A percentile compares a stretch with the other conserved stretches of the same genome.
Conservation (phyloP, 2,797 vertebrate genomes). For the Melanotaenia pygmaea region DNA sequence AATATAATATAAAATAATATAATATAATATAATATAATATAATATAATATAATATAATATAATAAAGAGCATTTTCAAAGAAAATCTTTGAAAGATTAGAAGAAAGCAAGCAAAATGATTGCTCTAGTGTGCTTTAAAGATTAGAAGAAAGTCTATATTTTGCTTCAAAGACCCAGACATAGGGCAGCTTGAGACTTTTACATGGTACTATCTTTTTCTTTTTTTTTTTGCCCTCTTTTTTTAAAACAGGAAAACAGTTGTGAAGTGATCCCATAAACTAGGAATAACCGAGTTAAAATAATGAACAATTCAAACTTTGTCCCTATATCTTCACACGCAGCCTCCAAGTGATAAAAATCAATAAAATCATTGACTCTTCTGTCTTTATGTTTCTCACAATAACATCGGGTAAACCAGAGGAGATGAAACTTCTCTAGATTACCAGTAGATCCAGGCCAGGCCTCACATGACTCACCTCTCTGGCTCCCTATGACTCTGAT, state of each 20-base stretch:
- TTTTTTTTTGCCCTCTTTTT: too few species aligned
- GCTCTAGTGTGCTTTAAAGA: too few species aligned
- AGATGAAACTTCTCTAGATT: slow-evolving; percentile 52
- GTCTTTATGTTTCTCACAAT: slow-evolving; percentile 7
- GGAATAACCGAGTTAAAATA: neutral
- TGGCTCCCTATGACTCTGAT: slow-evolving; percentile 47
- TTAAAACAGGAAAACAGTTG: neutral
- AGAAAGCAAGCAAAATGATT: too few species aligned
- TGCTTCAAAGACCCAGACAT: too few species aligned
- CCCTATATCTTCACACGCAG: neutral
- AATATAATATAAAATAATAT: too few species aligned
- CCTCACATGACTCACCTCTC: slow-evolving; percentile 38
- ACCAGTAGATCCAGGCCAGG: slow-evolving; percentile 50
- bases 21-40: too few species aligned
- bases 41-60: too few species aligned
- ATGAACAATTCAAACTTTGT: neutral
- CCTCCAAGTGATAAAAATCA: slow-evolving; percentile 10
- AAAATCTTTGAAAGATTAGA: too few species aligned
- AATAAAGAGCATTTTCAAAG: too few species aligned
- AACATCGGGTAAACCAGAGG: slow-evolving; percentile 19
- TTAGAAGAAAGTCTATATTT: too few species aligned
- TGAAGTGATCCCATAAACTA: neutral
- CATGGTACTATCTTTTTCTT: too few species aligned
- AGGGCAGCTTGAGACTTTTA: too few species aligned
- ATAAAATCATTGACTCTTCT: neutral